Conservation (phyloP, 2,797 vertebrate species). For the Podargus strigoides region DNA sequence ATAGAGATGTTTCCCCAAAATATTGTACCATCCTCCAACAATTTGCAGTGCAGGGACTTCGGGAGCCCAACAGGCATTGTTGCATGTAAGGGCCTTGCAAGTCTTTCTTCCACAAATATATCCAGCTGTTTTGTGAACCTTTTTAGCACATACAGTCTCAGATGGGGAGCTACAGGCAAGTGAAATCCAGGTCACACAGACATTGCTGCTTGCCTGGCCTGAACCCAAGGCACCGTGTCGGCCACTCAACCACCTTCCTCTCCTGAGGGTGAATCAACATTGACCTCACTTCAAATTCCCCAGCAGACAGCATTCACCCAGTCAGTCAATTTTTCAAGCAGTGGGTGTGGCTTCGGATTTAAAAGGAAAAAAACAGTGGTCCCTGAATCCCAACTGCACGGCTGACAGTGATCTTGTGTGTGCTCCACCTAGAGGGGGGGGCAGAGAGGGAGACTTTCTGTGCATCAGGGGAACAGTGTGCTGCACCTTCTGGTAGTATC, state of each 20-base stretch:
- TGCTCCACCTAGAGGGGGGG: too few relatives aligned
- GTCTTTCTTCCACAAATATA: not conserved
- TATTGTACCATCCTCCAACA: not conserved
- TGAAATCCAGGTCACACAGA: not conserved
- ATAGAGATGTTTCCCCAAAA: not conserved
- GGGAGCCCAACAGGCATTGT: not conserved
- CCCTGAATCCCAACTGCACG: not conserved
- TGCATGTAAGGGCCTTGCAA: not conserved
- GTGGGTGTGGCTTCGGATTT: not conserved
- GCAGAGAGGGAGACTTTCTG: not conserved
- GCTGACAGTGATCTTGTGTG: not conserved
- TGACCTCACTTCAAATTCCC: not conserved
- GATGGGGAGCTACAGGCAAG: not conserved
- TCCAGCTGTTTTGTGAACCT: not conserved
- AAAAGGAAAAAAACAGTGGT: not conserved
- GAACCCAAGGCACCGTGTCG: not conserved
- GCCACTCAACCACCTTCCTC: not conserved
- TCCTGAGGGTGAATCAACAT: not conserved
- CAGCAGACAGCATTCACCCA: not conserved
- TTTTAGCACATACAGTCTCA: not conserved
- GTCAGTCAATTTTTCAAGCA: not conserved
- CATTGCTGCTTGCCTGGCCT: not conserved
- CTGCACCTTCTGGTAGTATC: not conserved
- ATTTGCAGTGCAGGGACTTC: rapidly evolving
- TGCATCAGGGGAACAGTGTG: not conserved